Percentiles rank a stretch among this genome's conserved stretches.
Conservation (phyloP, 2,888 invertebrate genomes). For the Siphlonurus alternatus region DNA sequence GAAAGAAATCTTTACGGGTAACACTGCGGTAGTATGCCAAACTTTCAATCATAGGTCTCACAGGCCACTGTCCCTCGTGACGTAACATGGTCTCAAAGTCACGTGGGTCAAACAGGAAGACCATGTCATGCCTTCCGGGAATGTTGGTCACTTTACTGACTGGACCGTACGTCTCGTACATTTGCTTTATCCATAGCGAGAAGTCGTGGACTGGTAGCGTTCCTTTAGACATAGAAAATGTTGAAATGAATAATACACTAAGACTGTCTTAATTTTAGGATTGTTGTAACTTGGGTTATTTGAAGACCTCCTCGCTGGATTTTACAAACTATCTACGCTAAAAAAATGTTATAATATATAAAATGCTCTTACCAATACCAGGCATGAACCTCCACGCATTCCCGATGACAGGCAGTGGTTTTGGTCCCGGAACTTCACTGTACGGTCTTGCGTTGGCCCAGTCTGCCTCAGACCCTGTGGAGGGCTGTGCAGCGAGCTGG, state of each 20-base stretch:
- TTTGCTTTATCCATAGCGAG: not conserved
- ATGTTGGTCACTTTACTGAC: conserved; percentile 5
- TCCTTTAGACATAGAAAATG: too few relatives aligned
- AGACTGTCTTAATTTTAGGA: too few relatives aligned
- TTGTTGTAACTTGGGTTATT: too few relatives aligned
- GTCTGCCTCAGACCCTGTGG: not conserved
- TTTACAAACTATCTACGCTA: too few relatives aligned
- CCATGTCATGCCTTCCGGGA: conserved; percentile 13
- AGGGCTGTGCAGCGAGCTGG: not conserved
- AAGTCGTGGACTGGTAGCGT: too few relatives aligned
- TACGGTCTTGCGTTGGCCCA: not conserved
- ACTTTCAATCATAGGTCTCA: conserved; percentile 27
- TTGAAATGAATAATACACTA: too few relatives aligned
- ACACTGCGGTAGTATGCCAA: conserved; percentile 25
- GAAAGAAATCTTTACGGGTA: conserved; percentile 17
- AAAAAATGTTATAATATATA: too few relatives aligned
- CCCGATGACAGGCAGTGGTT: not conserved
- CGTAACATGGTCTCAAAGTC: conserved; percentile 23
- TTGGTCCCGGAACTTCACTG: conserved; percentile 4
- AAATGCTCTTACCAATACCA: conserved; percentile 1
- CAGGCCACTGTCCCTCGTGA: conserved; percentile 26
- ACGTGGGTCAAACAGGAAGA: conserved; percentile 25
- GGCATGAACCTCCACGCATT: not conserved
- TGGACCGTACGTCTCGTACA: conserved; percentile 6
- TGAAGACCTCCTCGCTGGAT: too few relatives aligned